Conservation (phyloP, 2,113 vertebrate species). For the Passer domesticus region DNA sequence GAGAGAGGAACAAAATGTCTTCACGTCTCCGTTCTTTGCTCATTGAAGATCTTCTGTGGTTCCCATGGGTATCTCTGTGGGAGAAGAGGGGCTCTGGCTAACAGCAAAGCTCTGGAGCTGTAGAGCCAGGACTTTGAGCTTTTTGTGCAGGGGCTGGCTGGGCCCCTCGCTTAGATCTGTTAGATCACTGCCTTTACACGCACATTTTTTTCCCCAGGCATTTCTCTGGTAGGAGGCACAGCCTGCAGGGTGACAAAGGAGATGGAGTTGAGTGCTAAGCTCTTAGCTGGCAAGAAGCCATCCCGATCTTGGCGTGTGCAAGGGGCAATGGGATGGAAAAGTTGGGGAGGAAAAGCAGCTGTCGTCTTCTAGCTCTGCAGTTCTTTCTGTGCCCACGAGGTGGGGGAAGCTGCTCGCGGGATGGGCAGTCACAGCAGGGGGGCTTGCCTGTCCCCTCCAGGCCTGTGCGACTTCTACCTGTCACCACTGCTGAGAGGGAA, state of each 20-base stretch:
- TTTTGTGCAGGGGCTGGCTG: neutral
- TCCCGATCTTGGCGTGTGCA: neutral
- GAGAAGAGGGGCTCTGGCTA: neutral
- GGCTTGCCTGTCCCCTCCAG: neutral
- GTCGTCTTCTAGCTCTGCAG: neutral
- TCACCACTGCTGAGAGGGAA: neutral
- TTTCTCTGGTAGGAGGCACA: constrained; percentile 35
- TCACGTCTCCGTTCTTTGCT: neutral
- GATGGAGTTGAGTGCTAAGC: constrained; percentile 39
- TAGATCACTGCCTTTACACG: neutral
- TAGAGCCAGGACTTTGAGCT: neutral
- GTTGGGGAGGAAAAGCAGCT: constrained; percentile 30
- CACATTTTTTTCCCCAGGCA: neutral
- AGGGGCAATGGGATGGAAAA: neutral
- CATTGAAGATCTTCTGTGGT: neutral
- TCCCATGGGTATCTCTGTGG: neutral
- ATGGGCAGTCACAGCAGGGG: neutral
- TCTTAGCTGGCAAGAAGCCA: constrained; percentile 53
- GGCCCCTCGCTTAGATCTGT: neutral
- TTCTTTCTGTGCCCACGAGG: constrained; percentile 45
- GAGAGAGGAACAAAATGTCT: neutral
- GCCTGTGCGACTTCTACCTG: neutral
- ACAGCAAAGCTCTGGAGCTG: neutral
- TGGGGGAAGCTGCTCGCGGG: constrained; percentile 13
- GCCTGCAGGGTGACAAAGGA: constrained; percentile 52